Percentiles rank a stretch among this genome's conserved stretches.
These are phyloP conservation scores for Cantharis rustica DNA, from an alignment of 2,888 invertebrate species.

Conservation along the genomic window DNA sequence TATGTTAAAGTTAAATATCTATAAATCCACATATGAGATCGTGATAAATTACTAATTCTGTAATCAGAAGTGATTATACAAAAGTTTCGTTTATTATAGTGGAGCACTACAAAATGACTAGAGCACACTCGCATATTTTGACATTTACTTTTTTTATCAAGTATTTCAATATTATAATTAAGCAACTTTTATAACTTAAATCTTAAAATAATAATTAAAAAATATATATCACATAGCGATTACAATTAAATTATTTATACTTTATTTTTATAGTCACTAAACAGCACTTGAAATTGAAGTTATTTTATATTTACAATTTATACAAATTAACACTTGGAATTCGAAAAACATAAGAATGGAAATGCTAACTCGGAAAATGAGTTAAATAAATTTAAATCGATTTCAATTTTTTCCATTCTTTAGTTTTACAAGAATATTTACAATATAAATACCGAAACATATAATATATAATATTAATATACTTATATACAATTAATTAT, in stretches of 20 bases:
- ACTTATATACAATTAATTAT: not conserved
- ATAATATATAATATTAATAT: not conserved
- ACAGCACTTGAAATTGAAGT: not conserved
- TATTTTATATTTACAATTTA: not conserved
- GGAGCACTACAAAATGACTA: slow-evolving; percentile 43
- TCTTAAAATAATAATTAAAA: not conserved
- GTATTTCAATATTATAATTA: not conserved
- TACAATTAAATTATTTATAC: not conserved
- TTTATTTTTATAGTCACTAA: slow-evolving; percentile 1
- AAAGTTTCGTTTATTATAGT: slow-evolving; percentile 29
- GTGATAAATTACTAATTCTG: slow-evolving; percentile 10
- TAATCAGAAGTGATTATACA: not conserved
- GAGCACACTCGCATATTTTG: slow-evolving; percentile 39
- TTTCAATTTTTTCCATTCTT: not conserved
- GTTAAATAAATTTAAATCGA: too few relatives aligned
- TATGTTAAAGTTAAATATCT: not conserved
- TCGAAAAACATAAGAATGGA: not conserved
- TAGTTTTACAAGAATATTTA: not conserved
- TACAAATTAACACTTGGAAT: not conserved
- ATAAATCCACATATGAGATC: slow-evolving; percentile 18
- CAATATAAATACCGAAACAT: not conserved
- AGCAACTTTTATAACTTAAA: not conserved
- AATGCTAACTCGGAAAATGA: not conserved
- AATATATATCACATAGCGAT: not conserved
- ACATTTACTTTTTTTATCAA: not conserved